Conservation (phyloP, 2,888 invertebrate genomes). For the Hydriomena furcata region DNA sequence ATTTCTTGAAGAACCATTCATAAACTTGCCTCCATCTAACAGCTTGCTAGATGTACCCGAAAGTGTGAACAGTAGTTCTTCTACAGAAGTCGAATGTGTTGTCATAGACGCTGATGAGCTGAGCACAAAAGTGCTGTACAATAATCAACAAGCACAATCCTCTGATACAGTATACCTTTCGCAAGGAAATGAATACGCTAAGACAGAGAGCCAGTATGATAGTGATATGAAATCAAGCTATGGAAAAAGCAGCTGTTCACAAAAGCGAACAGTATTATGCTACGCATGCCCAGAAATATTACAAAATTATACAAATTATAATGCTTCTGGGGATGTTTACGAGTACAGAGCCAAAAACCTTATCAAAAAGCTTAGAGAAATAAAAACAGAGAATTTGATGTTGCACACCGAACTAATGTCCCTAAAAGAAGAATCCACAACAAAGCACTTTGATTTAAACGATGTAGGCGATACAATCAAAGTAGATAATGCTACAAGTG, state of each 20-base stretch:
- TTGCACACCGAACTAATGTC: constrained; percentile 57
- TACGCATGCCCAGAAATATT: constrained; percentile 44
- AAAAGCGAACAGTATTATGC: constrained; percentile 40
- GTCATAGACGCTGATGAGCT: constrained; percentile 51
- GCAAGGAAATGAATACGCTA: constrained; percentile 38
- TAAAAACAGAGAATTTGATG: constrained; percentile 65
- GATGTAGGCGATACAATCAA: constrained; percentile 39
- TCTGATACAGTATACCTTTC: constrained; percentile 50
- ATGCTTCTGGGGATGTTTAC: constrained; percentile 42
- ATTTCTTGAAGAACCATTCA: constrained; percentile 60
- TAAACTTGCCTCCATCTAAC: constrained; percentile 49
- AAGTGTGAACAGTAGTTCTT: constrained; percentile 52
- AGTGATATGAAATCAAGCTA: constrained; percentile 32
- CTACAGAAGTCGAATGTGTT: constrained; percentile 57
- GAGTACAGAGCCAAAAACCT: constrained; percentile 61
- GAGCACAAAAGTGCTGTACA: constrained; percentile 47
- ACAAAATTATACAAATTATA: constrained; percentile 22
- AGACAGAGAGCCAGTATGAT: constrained; percentile 33
- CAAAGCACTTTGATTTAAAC: constrained; percentile 31
- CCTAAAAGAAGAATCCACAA: constrained; percentile 53
- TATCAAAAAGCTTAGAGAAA: constrained; percentile 64
- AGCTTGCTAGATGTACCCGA: constrained; percentile 50
- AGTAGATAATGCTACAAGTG: constrained; percentile 52
- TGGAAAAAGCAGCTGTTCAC: constrained; percentile 12
- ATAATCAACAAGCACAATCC: constrained; percentile 39